Evolutionary conservation across 2,113 vertebrate genomes (phyloP), one percentile per base, ranked within the genome.

Genomic region (Xenotilapia flavipinnis): DNA sequence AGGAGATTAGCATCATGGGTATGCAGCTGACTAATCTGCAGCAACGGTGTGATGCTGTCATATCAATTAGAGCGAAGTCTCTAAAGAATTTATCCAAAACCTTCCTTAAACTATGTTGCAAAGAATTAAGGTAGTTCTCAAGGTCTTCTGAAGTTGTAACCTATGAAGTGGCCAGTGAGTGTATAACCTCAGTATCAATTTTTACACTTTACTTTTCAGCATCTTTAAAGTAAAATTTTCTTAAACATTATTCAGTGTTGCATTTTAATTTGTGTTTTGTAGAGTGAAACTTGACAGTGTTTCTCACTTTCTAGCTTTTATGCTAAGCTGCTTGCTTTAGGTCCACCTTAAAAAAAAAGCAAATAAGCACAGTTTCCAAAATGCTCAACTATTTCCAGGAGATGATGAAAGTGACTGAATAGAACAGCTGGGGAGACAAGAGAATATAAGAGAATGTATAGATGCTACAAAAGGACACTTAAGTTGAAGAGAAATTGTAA

Each of bases 371-470:
- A 42, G 49, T 86, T 81, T 14, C 40, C 17, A 60, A 80, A 62
- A 83, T 86, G 26, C 21, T 31, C n/a, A 68, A 38, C 23, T 19
- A 12, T 36, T 83, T 53, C 19, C 53, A 9, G 15, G 42, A 58
- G 45, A 38, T 3, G 15, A 23, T 47, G 12, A 40, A 82, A 58
- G 51, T 42, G 3, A 7, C 42, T 49, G 51, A 56, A 58, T 65
- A 21, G 42, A 75, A 82, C 56, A 54, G 47, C 45, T 81, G 51
- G 51, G 45, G 36, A 53, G 36, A 53, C 47, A 28, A 79, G 40
- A 40, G 26, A 60, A 33, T 33, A 70, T 19, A 62, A 83, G 82
- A 54, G 38, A 91, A 92, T 91, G 86, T 93, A 85, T 54, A 54
- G 54, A 90, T 86, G 65, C 82, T 83, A 79, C 51, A 53, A 82